Conservation (phyloP, 2,113 vertebrate species). For the Heteronetta atricapilla region DNA sequence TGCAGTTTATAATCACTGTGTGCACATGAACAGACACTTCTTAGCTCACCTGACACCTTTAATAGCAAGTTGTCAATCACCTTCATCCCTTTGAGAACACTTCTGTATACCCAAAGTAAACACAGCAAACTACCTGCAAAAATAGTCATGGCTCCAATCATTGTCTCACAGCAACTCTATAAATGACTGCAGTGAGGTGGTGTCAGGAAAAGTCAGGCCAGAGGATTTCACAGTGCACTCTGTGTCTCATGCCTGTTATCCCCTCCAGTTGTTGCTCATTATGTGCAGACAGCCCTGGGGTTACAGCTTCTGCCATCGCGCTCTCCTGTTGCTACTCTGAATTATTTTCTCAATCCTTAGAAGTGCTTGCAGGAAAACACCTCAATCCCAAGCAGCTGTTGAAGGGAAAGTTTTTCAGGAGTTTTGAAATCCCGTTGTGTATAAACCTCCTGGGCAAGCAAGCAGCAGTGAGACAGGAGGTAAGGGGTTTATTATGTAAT, state of each 20-base stretch:
- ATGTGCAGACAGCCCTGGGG: accelerated
- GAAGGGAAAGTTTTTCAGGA: not conserved
- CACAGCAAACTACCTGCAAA: not conserved
- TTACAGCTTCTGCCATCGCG: not conserved
- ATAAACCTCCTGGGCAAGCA: not conserved
- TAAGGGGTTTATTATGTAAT: not conserved
- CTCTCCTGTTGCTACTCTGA: not conserved
- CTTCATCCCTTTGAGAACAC: not conserved
- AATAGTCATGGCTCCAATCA: not conserved
- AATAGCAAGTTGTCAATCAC: not conserved
- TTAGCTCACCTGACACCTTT: not conserved
- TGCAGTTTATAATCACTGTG: not conserved
- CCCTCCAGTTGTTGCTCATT: not conserved
- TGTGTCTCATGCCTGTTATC: not conserved
- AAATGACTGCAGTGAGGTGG: not conserved
- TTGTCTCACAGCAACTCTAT: not conserved
- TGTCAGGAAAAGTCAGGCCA: conserved; percentile 22
- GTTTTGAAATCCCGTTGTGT: not conserved
- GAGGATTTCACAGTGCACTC: not conserved
- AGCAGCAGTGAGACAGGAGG: not conserved
- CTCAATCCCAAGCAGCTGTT: not conserved
- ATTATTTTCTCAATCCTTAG: not conserved
- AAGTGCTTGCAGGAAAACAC: not conserved
- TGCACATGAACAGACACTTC: not conserved
- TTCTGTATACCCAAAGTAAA: not conserved